phyloP scores from a whole-genome alignment of 2,797 vertebrate species.

The Erethizon dorsatum region DNA sequence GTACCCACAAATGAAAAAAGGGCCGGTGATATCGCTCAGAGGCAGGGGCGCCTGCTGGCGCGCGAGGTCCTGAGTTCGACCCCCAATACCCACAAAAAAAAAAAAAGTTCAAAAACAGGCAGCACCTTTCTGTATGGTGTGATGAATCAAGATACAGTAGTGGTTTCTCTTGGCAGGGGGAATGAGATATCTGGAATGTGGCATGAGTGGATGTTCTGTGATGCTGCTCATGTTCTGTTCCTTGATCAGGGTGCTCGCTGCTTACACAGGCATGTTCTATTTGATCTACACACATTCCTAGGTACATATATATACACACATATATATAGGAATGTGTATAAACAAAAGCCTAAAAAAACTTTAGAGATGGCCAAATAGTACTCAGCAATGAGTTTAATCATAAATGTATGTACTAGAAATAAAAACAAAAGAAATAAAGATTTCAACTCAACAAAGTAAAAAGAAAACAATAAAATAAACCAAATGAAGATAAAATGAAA shows the following conservation, averaged over 20 bases:
- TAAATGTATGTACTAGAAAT: background rate
- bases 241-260: background rate
- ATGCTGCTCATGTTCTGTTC: background rate
- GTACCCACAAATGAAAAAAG: too few relatives aligned
- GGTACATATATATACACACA: background rate
- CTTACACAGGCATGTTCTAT: background rate
- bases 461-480: background rate
- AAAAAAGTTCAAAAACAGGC: background rate
- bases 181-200: background rate
- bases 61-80: too few relatives aligned
- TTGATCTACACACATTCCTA: background rate
- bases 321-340: background rate
- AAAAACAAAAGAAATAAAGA: background rate
- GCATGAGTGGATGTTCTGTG: background rate
- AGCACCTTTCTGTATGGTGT: background rate
- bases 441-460: background rate
- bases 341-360: background rate
- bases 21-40: too few relatives aligned
- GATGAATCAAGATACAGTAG: background rate
- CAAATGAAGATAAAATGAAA: constrained; percentile 1
- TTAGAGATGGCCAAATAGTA: constrained; percentile 12
- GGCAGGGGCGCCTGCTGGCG: too few relatives aligned
- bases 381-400: constrained; percentile 25
- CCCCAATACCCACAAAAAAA: too few relatives aligned
- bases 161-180: background rate